Evolutionary conservation across 2,113 vertebrate genomes (phyloP), one percentile per base, ranked within the genome.

Genomic region (Dromaius novaehollandiae): DNA sequence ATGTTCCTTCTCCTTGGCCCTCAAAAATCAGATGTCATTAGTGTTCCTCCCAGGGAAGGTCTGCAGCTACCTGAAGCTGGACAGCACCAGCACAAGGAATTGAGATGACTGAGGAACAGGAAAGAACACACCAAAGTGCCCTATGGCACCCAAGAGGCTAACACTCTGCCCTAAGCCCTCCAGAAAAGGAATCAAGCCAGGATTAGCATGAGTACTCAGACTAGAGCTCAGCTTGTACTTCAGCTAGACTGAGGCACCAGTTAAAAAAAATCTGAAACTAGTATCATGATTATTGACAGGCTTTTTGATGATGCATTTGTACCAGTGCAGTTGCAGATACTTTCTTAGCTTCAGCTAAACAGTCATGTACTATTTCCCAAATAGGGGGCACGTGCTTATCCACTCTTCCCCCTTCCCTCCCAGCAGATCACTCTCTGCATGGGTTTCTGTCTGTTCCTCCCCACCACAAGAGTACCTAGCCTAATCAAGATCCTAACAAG

Each of bases 381-480:
- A 28, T 0, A 0, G 18, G 44, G 44, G 26, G 14, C 20, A 36
- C 3, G 10, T 0, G 3, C 26, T 14, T 36, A 13, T 11, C 26
- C n/a, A 3, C 44, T 14, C 48, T 28, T 63, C 46, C n/a, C 13
- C 40, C 32, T 28, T 64, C 46, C 42, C 20, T n/a, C 21, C 36
- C 38, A 16, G 53, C 5, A 24, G 1, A 34, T 11, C 66, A 10
- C 13, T 69, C 17, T 63, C 48, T 11, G 34, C 36, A 32, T 6
- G 6, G 40, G 7, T 26, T 77, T 44, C 66, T 48, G 30, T 22
- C 11, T 53, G 26, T 46, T 26, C 6, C 34, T 25, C 44, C 58
- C 8, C 8, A 42, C 11, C 18, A 13, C 75, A 69, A 40, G 24
- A 50, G 48, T 24, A 65, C 8, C 48, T 34, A n/a, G 40, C 19